Percentiles rank a stretch among this genome's conserved stretches.
These are phyloP conservation scores for Drosophila repleta DNA, from an alignment of 1,140 invertebrate species.

Conservation along the genomic window DNA sequence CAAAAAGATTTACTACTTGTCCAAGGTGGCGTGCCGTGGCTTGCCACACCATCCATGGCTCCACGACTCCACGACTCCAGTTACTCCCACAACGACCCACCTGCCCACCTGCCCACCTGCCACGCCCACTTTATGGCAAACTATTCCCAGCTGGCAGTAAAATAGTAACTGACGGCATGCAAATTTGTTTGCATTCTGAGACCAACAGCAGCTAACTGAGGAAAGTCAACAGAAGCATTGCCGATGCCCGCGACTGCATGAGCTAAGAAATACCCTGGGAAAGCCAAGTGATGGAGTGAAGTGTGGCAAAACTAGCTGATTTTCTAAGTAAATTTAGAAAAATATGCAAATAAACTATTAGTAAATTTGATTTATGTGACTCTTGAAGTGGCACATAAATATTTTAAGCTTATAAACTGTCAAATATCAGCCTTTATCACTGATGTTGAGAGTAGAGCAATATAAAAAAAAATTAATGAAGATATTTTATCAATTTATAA, in stretches of 20 bases:
- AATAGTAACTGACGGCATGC: constrained; percentile 82
- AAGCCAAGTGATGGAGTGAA: not conserved
- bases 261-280: constrained; percentile 22
- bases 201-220: constrained; percentile 40
- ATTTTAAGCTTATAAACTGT: no score
- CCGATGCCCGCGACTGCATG: not conserved
- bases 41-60: not conserved
- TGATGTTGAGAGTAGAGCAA: no score
- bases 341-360: no score
- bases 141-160: constrained; percentile 74
- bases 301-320: no score
- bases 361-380: no score
- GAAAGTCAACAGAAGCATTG: constrained; percentile 21
- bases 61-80: not conserved
- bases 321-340: no score
- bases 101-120: not conserved
- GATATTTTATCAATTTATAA: no score
- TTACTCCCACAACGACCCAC: not conserved
- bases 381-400: no score
- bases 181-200: constrained; percentile 80
- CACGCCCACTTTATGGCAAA: not conserved
- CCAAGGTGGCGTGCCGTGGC: constrained; percentile 39
- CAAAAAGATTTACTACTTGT: constrained; percentile 77
- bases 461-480: no score
- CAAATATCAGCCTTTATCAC: no score